Evolutionary conservation across 2,797 vertebrate species (phyloP), one percentile per base, ranked within the genome.

Genomic region (Epinephelus malabaricus): DNA sequence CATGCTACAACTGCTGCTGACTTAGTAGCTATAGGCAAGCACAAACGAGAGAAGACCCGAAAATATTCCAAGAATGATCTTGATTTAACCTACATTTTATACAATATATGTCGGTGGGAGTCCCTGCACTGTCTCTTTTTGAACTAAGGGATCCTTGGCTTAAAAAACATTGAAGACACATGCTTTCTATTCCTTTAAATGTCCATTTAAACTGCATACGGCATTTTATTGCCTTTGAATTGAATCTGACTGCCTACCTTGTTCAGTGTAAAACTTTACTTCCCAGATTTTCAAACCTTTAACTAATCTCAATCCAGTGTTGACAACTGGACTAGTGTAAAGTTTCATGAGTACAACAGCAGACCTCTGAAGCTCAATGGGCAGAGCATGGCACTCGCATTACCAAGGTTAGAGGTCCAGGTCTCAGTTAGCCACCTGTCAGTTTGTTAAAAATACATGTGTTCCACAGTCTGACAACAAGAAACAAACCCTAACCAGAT

Each of bases 311-410:
- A 64, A 45, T 69, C 38, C 11, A 49, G 59, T 25, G 75, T 15
- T 51, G 71, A 78, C 58, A 78, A 59, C 47, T 21, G 43, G 47
- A 71, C 62, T 58, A 49, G 45, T 49, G 69, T 74, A 12, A 60
- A 30, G 65, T 60, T 66, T 75, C 55, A 38, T 25, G 55, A 77
- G 53, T 63, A 11, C 25, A 27, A 34, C 60, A 50, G 56, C 73
- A 79, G 61, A 66, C 18, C 61, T 51, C 25, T 58, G 47, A 40
- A 49, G 40, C 66, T 61, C 18, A 51, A 17, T 2, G 25, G 58
- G 47, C 51, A 50, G 40, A 79, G 51, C 1, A 45, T 46, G 62
- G 54, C 63, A 61, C 40, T 78, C 34, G 3, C 27, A 30, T 59
- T 47, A 46, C 23, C 23, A 30, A 55, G 55, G 34, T 59, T 21